Evolutionary conservation across 2,797 vertebrate genomes (phyloP).

Genomic region (Cirrhinus mrigala): DNA sequence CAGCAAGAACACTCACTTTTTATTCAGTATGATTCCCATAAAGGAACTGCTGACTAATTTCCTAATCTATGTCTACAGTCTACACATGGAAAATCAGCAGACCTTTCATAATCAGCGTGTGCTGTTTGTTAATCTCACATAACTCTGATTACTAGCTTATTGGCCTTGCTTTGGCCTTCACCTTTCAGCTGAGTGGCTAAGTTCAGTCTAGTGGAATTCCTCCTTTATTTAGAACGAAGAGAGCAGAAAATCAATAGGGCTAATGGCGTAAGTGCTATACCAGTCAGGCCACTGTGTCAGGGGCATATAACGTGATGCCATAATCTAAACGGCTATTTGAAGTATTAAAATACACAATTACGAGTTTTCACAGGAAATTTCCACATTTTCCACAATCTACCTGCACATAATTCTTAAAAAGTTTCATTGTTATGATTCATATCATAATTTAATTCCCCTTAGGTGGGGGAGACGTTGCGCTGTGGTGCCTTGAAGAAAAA

Average conservation of each 20-base stretch:
- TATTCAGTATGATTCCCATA: neutral
- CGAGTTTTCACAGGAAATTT: neutral
- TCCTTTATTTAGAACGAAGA: conserved; percentile 21
- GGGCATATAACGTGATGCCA: neutral
- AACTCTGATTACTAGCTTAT: neutral
- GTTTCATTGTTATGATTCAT: neutral
- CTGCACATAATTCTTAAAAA: neutral
- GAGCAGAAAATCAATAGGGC: conserved; percentile 61
- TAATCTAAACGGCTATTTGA: neutral
- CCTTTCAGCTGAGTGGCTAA: neutral
- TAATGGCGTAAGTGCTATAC: conserved; percentile 65
- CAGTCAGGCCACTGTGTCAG: neutral
- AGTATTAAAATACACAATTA: neutral
- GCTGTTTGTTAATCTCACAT: conserved; percentile 16
- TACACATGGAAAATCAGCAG: neutral
- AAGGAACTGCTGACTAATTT: conserved; percentile 3
- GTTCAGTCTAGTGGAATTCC: conserved; percentile 27
- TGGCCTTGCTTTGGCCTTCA: conserved; percentile 17
- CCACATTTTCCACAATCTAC: neutral
- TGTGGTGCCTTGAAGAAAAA: neutral
- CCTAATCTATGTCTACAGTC: neutral
- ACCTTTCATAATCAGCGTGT: neutral
- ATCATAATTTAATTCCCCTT: neutral
- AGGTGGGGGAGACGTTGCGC: neutral
- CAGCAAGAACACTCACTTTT: conserved; percentile 12